Conservation (phyloP, 2,797 vertebrate species). For the Danio jaintianensis region DNA sequence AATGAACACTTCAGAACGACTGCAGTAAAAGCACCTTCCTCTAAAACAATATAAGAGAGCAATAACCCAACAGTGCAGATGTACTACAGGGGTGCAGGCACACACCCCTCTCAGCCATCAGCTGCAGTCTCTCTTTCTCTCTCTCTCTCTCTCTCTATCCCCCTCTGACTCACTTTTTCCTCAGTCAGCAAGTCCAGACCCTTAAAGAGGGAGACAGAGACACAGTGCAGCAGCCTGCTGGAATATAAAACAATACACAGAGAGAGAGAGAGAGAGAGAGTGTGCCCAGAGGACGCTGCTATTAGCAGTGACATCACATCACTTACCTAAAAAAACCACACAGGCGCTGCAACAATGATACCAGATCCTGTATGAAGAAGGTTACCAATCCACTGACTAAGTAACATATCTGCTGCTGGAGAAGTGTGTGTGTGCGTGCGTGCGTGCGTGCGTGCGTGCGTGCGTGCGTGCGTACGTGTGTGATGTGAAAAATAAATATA, state of each 20-base stretch:
- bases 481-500: too few species aligned
- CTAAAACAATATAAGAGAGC: conserved; percentile 49
- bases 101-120: conserved; percentile 26
- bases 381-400: conserved; percentile 1
- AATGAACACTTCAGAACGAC: not conserved
- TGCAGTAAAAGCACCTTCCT: conserved; percentile 18
- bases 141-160: conserved; percentile 7
- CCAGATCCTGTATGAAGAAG: not conserved
- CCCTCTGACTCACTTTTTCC: conserved; percentile 75
- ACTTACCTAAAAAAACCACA: conserved; percentile 39
- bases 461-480: too few species aligned
- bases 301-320: conserved; percentile 56
- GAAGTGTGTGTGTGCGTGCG: not conserved
- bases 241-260: conserved; percentile 49
- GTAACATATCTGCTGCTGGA: conserved; percentile 1
- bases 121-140: conserved; percentile 42
- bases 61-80: conserved; percentile 49
- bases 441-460: too few species aligned
- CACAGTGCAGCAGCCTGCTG: conserved; percentile 42
- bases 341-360: conserved; percentile 3
- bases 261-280: conserved; percentile 26
- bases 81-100: not conserved
- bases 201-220: conserved; percentile 54
- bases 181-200: conserved; percentile 72
- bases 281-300: conserved; percentile 32